phyloP scores from a whole-genome alignment of 2,797 vertebrate species.

The Sebastes itinus region DNA sequence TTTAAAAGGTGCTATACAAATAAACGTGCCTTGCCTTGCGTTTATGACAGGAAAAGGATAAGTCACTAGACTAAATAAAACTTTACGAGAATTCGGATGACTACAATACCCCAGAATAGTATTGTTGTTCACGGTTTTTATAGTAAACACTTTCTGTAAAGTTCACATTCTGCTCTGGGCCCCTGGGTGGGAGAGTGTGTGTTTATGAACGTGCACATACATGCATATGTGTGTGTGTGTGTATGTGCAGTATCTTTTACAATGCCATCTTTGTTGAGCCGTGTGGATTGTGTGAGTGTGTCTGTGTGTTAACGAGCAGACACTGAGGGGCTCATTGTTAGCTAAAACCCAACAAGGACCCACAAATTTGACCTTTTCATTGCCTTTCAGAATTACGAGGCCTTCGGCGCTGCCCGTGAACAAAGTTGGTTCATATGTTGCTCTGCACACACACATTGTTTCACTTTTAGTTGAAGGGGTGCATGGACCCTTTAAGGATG shows the following conservation, averaged over 20 bases:
- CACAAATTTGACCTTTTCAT: constrained; percentile 64
- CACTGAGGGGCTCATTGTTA: constrained; percentile 74
- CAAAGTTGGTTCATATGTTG: constrained; percentile 44
- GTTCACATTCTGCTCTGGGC: constrained; percentile 15
- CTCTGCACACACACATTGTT: constrained; percentile 9
- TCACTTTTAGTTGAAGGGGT: not conserved
- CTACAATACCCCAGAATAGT: not conserved
- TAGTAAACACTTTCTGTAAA: constrained; percentile 12
- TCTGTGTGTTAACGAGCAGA: constrained; percentile 58
- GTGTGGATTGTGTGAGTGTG: constrained; percentile 45
- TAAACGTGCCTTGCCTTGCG: not conserved
- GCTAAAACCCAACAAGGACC: constrained; percentile 51
- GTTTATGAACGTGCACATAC: constrained; percentile 29
- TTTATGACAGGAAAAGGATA: constrained; percentile 23
- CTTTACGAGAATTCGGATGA: not conserved
- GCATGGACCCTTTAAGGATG: not conserved
- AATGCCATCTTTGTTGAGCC: constrained; percentile 73
- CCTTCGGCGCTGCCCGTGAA: constrained; percentile 5
- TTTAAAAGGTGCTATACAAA: constrained; percentile 14
- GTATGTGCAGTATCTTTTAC: constrained; percentile 45
- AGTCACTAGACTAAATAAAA: constrained; percentile 6
- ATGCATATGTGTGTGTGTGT: constrained; percentile 1
- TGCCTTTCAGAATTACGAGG: constrained; percentile 58
- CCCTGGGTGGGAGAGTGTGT: constrained; percentile 26
- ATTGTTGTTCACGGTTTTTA: not conserved